phyloP scores from a whole-genome alignment of 2,113 vertebrate genomes.

The Gavialis gangeticus region DNA sequence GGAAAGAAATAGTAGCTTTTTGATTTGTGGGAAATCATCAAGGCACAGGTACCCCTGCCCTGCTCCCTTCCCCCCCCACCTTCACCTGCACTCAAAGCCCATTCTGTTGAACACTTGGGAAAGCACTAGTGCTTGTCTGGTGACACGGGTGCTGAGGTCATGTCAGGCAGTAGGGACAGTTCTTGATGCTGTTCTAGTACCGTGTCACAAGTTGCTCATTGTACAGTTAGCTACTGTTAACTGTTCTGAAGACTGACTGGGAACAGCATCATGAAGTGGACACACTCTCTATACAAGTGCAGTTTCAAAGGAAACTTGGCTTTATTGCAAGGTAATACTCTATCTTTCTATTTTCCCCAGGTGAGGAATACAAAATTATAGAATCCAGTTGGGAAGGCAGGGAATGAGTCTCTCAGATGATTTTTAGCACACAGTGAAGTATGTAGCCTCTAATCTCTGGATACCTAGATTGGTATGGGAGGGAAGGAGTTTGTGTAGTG shows the following conservation, averaged over 20 bases:
- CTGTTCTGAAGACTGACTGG: conserved; percentile 1
- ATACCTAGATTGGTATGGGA: neutral
- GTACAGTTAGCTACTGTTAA: neutral
- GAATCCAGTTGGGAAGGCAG: neutral
- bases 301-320: neutral
- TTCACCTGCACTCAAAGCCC: neutral
- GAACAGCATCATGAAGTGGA: neutral
- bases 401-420: neutral
- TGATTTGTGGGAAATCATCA: neutral
- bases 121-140: neutral
- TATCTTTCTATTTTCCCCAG: neutral
- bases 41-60: neutral
- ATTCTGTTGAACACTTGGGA: neutral
- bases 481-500: conserved; percentile 3
- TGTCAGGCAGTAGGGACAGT: neutral
- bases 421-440: neutral
- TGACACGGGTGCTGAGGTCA: neutral
- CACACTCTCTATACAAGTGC: neutral
- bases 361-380: neutral
- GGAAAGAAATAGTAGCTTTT: too few relatives aligned
- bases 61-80: neutral
- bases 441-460: neutral
- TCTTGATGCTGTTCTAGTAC: neutral
- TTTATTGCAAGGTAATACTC: neutral
- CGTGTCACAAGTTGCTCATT: conserved; percentile 3